These are phyloP conservation scores for Natrix natrix DNA, from an alignment of 2,797 vertebrate species.

Conservation along the genomic window DNA sequence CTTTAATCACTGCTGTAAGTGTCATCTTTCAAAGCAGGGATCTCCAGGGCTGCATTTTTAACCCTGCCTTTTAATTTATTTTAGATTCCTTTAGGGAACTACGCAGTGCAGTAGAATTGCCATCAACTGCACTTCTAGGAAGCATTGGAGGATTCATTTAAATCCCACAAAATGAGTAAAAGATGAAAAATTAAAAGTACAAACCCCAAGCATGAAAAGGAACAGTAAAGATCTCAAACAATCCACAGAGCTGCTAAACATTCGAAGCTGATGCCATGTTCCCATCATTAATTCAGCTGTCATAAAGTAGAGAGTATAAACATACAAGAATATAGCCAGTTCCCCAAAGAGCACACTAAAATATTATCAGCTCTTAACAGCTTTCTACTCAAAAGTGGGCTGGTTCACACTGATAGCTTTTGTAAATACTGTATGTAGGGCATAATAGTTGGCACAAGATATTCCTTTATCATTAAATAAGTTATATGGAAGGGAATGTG, in stretches of 20 bases:
- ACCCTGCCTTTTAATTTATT: constrained; percentile 61
- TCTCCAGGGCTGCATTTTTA: constrained; percentile 57
- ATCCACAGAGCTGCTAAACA: constrained; percentile 37
- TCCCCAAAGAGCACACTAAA: constrained; percentile 18
- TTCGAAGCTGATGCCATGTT: constrained; percentile 29
- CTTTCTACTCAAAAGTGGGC: background rate
- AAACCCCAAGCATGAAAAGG: constrained; percentile 40
- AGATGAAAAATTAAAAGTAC: constrained; percentile 53
- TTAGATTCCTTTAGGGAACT: constrained; percentile 45
- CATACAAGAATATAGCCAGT: constrained; percentile 6
- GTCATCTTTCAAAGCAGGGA: constrained; percentile 42
- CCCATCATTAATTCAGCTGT: constrained; percentile 32
- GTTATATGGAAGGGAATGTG: background rate
- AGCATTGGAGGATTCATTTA: constrained; percentile 49
- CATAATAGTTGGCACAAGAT: background rate
- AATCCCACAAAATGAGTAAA: constrained; percentile 39
- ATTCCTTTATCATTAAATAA: background rate
- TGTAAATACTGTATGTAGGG: background rate
- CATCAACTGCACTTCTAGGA: constrained; percentile 27
- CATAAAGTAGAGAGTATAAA: background rate
- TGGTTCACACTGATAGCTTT: background rate
- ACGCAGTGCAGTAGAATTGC: constrained; percentile 37
- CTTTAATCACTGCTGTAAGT: constrained; percentile 57
- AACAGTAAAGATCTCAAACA: constrained; percentile 35
- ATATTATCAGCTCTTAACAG: constrained; percentile 8